Base-by-base conservation (phyloP, 2,888 invertebrate species). In the Sphecodes monilicornis region DNA sequence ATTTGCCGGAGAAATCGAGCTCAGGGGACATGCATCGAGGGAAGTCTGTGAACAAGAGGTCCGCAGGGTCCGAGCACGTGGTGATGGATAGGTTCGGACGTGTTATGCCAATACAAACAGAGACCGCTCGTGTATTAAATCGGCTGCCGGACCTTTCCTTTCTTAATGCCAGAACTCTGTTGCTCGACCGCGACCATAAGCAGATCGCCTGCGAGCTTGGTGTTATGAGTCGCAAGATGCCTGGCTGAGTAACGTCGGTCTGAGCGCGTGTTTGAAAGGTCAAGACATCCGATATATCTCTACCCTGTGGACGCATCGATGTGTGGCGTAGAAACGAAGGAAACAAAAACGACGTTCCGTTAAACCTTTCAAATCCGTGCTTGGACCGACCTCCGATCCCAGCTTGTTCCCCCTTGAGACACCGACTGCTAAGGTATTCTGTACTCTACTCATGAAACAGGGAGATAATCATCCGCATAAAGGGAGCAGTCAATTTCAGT, bases 211-310 rank as follows among this genome's bases (percentile, higher is more conserved):
- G 91, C 64, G 94, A 95, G 87, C 88, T 94, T 54, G 94, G 94
- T 83, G 93, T 94, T 73, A 92, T 94, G 93, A 94, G 93, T 93
- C 93, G 94, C 70, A 94, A 94, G 77, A 94, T 94, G 94, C 94
- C 94, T 54, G 94, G 94, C 91, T 95, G 94, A 95, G 94, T 95
- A 93, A 94, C 94, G 90, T 94, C 94, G 93, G 94, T 94, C 94
- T 94, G 94, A 94, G 93, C 91, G 87, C 91, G 85, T 85, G 91
- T 93, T 93, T 93, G 92, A 93, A 93, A 93, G 90, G 91, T 88
- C 82, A 88, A 66, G 76, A 80, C 78, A 76, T 68, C 66, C 78
- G 76, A 70, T 43, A 74, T 46, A 73, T 76, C 79, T 71, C 73
- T 79, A 41, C 78, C 80, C 73, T 22, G 69, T 70, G 74, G 54